A percentile compares a stretch with the other conserved stretches of the same genome.
These are phyloP conservation scores for Sylvietta virens DNA, from an alignment of 2,113 vertebrate species.

Conservation along the genomic window DNA sequence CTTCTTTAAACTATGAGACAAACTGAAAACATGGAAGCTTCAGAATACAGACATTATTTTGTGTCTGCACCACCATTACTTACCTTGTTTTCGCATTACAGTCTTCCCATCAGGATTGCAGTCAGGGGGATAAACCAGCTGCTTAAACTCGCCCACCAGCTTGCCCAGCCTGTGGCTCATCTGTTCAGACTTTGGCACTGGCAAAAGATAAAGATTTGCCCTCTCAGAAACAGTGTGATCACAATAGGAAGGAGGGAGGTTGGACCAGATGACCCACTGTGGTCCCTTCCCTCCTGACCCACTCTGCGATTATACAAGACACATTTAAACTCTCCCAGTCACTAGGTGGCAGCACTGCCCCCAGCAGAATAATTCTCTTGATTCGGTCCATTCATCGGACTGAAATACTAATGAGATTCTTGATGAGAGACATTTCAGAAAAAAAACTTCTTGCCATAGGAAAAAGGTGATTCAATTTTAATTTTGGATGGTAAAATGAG, in stretches of 20 bases:
- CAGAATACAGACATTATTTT: not conserved
- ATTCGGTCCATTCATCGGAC: not conserved
- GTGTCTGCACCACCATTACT: not conserved
- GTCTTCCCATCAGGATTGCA: conserved; percentile 82
- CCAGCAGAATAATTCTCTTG: not conserved
- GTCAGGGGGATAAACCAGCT: conserved; percentile 86
- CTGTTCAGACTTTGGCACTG: conserved; percentile 88
- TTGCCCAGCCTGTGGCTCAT: conserved; percentile 83
- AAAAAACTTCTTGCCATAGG: not conserved
- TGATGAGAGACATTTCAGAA: not conserved
- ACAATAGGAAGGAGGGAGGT: not conserved
- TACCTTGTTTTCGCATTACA: conserved; percentile 79
- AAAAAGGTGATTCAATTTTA: not conserved
- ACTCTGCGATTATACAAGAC: not conserved
- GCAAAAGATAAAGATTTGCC: not conserved
- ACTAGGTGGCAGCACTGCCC: not conserved
- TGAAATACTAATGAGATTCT: not conserved
- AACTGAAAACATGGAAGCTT: not conserved
- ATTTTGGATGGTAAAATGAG: not conserved
- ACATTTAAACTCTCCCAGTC: not conserved
- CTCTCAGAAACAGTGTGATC: not conserved
- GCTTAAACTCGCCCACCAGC: conserved; percentile 85
- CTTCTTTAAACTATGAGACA: not conserved
- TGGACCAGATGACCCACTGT: not conserved
- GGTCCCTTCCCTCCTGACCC: not conserved